These are phyloP conservation scores for Florisuga fusca DNA, from an alignment of 2,797 vertebrate genomes.

Conservation along the genomic window DNA sequence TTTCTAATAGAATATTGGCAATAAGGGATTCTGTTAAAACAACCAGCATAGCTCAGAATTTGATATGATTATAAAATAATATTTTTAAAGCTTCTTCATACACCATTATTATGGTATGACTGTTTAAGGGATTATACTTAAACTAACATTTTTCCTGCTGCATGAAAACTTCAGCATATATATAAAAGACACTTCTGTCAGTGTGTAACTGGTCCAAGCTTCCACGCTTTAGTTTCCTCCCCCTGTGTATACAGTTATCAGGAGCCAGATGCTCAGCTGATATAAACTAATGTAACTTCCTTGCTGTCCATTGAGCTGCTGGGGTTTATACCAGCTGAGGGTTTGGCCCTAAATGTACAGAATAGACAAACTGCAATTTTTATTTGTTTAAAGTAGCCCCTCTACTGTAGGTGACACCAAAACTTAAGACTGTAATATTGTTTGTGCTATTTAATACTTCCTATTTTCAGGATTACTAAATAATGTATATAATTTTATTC, in stretches of 20 bases:
- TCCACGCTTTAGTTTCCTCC: conserved; percentile 10
- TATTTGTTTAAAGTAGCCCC: conserved; percentile 34
- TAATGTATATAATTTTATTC: conserved; percentile 80
- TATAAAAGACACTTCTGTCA: conserved; percentile 28
- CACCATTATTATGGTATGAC: conserved; percentile 62
- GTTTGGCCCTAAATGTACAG: conserved; percentile 47
- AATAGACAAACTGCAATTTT: conserved; percentile 24
- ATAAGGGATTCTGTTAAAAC: conserved; percentile 53
- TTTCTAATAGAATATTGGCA: conserved; percentile 53
- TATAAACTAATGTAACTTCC: neutral
- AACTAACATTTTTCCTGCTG: conserved; percentile 66
- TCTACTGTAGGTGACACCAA: conserved; percentile 71
- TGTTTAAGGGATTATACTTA: conserved; percentile 72
- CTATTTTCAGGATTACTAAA: conserved; percentile 72
- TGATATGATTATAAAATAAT: conserved; percentile 57
- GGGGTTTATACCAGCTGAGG: conserved; percentile 10
- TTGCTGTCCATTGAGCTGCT: neutral
- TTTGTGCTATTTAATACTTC: conserved; percentile 80
- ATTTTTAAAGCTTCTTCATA: conserved; percentile 65
- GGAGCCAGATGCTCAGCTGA: conserved; percentile 9
- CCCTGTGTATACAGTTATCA: conserved; percentile 17
- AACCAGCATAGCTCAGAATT: conserved; percentile 47
- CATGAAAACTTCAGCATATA: conserved; percentile 20
- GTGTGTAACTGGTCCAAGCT: neutral
- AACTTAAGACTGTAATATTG: conserved; percentile 73